Conservation (phyloP, 2,888 invertebrate species). For the Formica aserva region DNA sequence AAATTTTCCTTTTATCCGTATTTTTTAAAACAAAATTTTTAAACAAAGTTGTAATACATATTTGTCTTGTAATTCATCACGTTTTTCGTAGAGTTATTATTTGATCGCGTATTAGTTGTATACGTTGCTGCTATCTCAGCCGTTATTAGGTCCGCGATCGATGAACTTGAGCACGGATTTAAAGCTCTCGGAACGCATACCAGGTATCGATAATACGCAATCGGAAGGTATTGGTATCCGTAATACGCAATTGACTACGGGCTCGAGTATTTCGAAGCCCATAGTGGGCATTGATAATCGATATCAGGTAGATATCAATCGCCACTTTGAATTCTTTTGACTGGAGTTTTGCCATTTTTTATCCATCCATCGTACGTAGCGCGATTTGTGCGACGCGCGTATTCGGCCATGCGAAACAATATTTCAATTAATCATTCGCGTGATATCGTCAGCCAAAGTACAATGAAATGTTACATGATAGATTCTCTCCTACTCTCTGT, state of each 20-base stretch:
- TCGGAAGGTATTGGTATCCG: constrained; percentile 42
- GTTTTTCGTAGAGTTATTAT: constrained; percentile 56
- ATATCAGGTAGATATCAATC: constrained; percentile 49
- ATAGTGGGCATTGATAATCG: constrained; percentile 49
- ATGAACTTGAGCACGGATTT: constrained; percentile 49
- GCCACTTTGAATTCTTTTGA: constrained; percentile 53
- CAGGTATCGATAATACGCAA: constrained; percentile 46
- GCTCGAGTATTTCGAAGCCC: constrained; percentile 38
- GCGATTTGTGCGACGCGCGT: constrained; percentile 27
- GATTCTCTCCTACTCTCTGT: constrained; percentile 23
- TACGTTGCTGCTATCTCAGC: constrained; percentile 14
- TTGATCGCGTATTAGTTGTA: constrained; percentile 58
- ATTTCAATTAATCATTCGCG: constrained; percentile 48
- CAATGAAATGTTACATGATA: constrained; percentile 28
- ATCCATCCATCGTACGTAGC: not conserved
- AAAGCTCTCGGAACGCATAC: constrained; percentile 50
- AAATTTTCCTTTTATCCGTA: too few relatives aligned
- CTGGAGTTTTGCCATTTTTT: constrained; percentile 41
- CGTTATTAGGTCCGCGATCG: constrained; percentile 34
- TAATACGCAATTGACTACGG: constrained; percentile 52
- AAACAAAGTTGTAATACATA: not conserved
- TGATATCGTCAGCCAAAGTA: constrained; percentile 44
- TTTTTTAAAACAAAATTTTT: not conserved
- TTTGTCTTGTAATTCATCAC: constrained; percentile 56
- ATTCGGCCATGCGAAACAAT: constrained; percentile 40